Conservation (phyloP, 2,888 invertebrate genomes). For the Strigamia transsilvanica region DNA sequence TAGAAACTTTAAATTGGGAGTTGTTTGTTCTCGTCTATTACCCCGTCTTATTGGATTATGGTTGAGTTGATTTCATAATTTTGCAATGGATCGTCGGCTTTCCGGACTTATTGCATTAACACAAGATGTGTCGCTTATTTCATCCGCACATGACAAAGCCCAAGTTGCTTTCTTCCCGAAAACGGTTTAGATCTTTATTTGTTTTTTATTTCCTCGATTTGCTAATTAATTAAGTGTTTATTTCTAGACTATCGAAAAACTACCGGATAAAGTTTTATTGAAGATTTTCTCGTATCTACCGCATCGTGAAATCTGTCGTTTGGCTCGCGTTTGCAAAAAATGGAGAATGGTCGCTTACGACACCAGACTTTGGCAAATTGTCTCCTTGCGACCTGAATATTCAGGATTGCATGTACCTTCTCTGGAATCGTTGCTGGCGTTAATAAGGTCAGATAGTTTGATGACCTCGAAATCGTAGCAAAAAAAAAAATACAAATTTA, state of each 20-base stretch:
- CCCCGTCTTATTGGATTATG: not conserved
- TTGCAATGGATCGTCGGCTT: conserved; percentile 2
- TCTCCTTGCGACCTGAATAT: conserved; percentile 94
- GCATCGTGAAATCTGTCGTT: conserved; percentile 91
- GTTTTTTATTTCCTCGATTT: not conserved
- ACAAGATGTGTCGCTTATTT: conserved; percentile 3
- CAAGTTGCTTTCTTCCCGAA: not conserved
- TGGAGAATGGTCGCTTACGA: conserved; percentile 97
- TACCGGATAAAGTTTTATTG: conserved; percentile 95
- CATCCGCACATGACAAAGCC: not conserved
- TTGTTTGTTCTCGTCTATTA: not conserved
- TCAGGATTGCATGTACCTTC: conserved; percentile 93
- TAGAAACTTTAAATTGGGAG: not conserved
- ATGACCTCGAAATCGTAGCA: not conserved
- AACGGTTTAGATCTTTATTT: not conserved
- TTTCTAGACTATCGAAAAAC: conserved; percentile 88
- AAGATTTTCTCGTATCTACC: conserved; percentile 93
- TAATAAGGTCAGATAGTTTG: conserved; percentile 73
- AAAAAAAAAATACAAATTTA: not conserved
- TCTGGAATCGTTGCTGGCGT: conserved; percentile 82
- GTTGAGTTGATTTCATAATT: not conserved
- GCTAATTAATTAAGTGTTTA: conserved; percentile 55
- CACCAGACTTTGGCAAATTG: conserved; percentile 92
- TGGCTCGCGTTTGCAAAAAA: conserved; percentile 93
- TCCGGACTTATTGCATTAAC: not conserved